Base-by-base conservation (phyloP, 2,113 vertebrate genomes). In the Gallinago jamesoni region DNA sequence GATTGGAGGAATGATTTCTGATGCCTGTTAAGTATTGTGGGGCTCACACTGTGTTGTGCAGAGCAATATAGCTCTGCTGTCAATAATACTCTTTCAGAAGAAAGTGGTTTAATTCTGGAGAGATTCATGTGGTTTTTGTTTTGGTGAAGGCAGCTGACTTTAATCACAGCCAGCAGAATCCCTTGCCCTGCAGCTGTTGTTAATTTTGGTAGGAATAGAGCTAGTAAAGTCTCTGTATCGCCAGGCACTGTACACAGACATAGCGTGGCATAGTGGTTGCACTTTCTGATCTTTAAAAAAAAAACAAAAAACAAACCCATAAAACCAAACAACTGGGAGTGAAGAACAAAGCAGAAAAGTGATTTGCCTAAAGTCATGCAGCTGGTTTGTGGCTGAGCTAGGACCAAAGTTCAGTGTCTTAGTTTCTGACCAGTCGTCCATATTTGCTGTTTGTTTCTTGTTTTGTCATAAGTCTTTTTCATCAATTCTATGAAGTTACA, bases 11-110 rank as follows among this genome's bases (percentile, higher is more conserved):
- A 16, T 12, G 23, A 53, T 31, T 79, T 76, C 39, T 79, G 33
- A 48, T 68, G 56, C 22, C 19, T 16, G 18, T 80, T 10, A 52
- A 22, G 6, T 60, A 31, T 59, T 74, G 28, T 3, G 3, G 27
- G 7, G 17, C 62, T 93, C 35, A 37, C 13, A 8, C 18, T 31
- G 33, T 1, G 0, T 70, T 60, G 22, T 57, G 27, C 27, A 62
- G 69, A 37, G n/a, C 55, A 81, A 16, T 0, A 0, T 21, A 39
- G 50, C 19, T 37, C 60, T 62, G 60, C 24, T 62, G 24, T 39
- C 30, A 59, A 3, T 68, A 57, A 37, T 41, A 23, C 6, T 55
- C 15, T 84, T 89, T 64, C 70, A 88, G 67, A 62, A 84, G 52
- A 89, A 79, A 87, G 30, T 13, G 37, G 27, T 53, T 76, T 57